These are phyloP conservation scores for Ectropis crepuscularia DNA, from an alignment of 2,888 invertebrate genomes.

Conservation along the genomic window DNA sequence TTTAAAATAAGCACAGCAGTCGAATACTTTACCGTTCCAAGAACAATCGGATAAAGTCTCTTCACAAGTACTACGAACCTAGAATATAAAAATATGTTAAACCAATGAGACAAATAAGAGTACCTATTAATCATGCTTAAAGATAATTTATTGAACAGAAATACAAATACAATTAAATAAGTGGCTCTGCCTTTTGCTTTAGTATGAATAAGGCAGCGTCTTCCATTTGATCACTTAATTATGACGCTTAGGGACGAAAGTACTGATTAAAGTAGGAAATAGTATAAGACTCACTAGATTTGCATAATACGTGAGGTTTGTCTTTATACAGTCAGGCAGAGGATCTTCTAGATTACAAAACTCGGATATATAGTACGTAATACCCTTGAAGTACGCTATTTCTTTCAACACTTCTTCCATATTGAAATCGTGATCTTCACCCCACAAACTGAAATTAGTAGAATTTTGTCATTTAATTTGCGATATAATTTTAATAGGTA, in stretches of 20 bases:
- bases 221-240: too few relatives aligned
- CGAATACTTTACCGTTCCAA: slow-evolving; percentile 86
- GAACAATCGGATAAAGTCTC: slow-evolving; percentile 84
- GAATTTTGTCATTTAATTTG: too few relatives aligned
- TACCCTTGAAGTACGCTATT: slow-evolving; percentile 88
- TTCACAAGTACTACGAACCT: slow-evolving; percentile 85
- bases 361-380: slow-evolving; percentile 88
- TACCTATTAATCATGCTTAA: too few relatives aligned
- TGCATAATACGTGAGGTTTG: slow-evolving; percentile 86
- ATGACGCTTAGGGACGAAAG: too few relatives aligned
- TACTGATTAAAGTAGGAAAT: too few relatives aligned
- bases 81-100: slow-evolving; percentile 16
- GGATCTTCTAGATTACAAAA: slow-evolving; percentile 85
- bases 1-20: slow-evolving; percentile 87
- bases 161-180: too few relatives aligned
- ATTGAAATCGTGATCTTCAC: slow-evolving; percentile 88
- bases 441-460: slow-evolving; percentile 83
- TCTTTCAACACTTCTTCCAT: slow-evolving; percentile 90
- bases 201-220: too few relatives aligned
- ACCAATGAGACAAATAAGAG: background rate
- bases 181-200: too few relatives aligned
- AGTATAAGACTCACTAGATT: slow-evolving; percentile 80
- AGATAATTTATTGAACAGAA: too few relatives aligned
- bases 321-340: slow-evolving; percentile 83
- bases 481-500: too few relatives aligned